Conservation (phyloP, 2,113 vertebrate species). For the Mesembrinibis cayennensis region DNA sequence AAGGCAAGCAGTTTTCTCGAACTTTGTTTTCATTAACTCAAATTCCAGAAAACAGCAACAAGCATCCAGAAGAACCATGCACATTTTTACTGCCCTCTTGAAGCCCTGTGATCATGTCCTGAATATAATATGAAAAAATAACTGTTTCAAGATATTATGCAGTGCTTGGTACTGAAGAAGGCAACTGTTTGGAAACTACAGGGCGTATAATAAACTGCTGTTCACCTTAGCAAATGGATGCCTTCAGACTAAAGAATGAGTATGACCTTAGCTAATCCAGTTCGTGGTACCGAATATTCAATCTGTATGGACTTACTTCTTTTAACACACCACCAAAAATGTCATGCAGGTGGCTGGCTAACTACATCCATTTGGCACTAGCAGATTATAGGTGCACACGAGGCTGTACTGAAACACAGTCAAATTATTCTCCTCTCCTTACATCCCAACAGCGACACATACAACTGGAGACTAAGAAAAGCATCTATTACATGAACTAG, state of each 20-base stretch:
- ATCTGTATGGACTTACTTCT: not conserved
- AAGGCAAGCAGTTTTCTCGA: not conserved
- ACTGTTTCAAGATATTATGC: not conserved
- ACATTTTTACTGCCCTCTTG: not conserved
- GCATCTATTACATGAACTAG: not conserved
- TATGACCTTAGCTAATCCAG: not conserved
- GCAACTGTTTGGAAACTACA: not conserved
- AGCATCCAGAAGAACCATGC: not conserved
- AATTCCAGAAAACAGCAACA: slow-evolving; percentile 1
- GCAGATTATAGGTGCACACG: not conserved
- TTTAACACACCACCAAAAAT: not conserved
- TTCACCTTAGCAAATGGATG: not conserved
- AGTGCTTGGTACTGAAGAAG: not conserved
- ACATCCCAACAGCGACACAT: too few species aligned
- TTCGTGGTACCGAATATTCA: not conserved
- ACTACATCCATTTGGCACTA: fast-evolving
- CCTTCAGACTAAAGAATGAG: not conserved
- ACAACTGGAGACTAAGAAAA: not conserved
- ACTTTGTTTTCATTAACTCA: not conserved
- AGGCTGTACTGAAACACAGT: not conserved
- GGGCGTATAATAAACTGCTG: not conserved
- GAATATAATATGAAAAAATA: not conserved
- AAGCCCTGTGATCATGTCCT: not conserved
- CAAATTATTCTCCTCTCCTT: not conserved
- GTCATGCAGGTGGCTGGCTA: not conserved